Evolutionary conservation across 2,888 invertebrate genomes (phyloP).

Genomic region (Digitonthophagus gazella): DNA sequence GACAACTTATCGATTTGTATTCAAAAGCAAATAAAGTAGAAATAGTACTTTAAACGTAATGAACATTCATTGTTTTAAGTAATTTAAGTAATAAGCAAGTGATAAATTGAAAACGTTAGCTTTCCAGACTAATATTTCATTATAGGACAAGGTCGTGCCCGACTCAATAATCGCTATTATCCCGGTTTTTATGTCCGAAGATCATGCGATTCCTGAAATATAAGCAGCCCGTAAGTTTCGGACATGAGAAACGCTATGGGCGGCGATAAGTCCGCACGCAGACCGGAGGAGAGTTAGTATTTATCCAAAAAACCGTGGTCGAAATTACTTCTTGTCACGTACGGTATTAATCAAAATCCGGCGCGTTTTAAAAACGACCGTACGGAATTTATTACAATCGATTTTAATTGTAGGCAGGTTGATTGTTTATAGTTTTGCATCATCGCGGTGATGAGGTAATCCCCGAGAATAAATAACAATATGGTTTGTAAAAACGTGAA

Average conservation of each 20-base stretch:
- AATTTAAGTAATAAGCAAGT: too few species aligned
- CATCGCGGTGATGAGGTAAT: background rate
- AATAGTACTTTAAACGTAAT: too few species aligned
- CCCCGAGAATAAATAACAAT: background rate
- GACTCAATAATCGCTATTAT: background rate
- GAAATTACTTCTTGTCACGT: conserved; percentile 8
- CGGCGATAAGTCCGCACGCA: conserved; percentile 51
- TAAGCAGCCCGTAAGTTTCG: background rate
- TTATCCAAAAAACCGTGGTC: conserved; percentile 2
- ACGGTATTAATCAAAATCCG: conserved; percentile 12
- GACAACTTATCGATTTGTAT: too few species aligned
- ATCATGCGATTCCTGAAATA: conserved; percentile 9
- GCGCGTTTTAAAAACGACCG: background rate
- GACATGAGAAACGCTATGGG: conserved; percentile 43
- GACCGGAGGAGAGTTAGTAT: background rate
- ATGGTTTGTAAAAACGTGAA: too few species aligned
- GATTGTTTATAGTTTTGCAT: background rate
- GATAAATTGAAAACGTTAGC: too few species aligned
- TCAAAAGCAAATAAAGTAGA: too few species aligned
- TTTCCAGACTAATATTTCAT: background rate
- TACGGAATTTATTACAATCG: background rate
- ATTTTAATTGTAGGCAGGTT: background rate
- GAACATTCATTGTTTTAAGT: too few species aligned
- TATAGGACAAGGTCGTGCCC: background rate
- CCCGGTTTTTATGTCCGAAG: background rate